phyloP scores from a whole-genome alignment of 2,113 vertebrate genomes.

The Leptosomus discolor region DNA sequence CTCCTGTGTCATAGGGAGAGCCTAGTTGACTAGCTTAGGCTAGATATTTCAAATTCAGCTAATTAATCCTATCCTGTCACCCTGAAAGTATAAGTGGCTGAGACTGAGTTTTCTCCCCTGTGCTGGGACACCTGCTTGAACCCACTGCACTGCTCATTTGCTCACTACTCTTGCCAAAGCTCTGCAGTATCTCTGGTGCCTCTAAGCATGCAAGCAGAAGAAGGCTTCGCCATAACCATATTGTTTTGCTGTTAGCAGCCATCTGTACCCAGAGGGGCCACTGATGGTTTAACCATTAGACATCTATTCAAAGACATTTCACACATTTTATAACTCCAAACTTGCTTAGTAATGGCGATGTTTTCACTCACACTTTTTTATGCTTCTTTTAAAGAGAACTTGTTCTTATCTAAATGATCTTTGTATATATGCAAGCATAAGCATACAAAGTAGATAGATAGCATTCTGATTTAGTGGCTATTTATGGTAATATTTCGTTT shows the following conservation, averaged over 20 bases:
- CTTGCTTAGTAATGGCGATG: background rate
- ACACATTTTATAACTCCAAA: background rate
- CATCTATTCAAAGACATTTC: background rate
- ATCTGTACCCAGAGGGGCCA: fast-evolving
- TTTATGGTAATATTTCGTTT: background rate
- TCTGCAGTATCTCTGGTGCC: background rate
- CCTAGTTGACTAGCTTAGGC: background rate
- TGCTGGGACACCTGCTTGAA: background rate
- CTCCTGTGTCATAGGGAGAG: background rate
- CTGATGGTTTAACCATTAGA: background rate
- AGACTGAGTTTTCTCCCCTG: background rate
- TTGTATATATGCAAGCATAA: background rate
- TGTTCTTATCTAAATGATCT: background rate
- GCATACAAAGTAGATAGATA: background rate
- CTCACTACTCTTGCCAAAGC: background rate
- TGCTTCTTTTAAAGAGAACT: background rate
- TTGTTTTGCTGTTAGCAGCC: background rate
- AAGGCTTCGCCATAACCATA: background rate
- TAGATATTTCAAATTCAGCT: background rate
- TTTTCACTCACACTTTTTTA: background rate
- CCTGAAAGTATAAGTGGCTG: background rate
- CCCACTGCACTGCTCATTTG: background rate
- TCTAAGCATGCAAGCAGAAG: background rate
- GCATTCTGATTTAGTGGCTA: background rate
- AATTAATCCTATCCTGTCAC: background rate